These are phyloP conservation scores for Medauroidea extradentata DNA, from an alignment of 1,140 invertebrate species.

Conservation along the genomic window DNA sequence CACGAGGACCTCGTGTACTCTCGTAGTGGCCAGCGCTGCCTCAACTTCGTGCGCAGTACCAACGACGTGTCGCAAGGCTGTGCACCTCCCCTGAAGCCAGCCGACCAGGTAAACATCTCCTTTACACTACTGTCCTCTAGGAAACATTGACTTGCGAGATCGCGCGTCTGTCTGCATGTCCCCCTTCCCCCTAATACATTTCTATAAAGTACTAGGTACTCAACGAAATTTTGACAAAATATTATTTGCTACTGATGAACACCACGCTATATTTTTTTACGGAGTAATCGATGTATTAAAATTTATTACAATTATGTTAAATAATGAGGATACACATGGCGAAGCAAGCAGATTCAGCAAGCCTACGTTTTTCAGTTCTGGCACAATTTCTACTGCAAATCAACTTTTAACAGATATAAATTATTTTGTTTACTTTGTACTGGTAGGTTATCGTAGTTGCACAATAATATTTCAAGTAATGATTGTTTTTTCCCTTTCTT, in stretches of 20 bases:
- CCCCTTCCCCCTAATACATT: neutral
- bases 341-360: neutral
- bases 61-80: constrained; percentile 66
- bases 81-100: constrained; percentile 55
- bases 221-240: neutral
- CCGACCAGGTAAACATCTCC: constrained; percentile 57
- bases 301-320: too few species aligned
- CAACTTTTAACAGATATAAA: too few species aligned
- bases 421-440: too few species aligned
- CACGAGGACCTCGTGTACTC: constrained; percentile 74
- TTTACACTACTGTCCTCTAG: neutral
- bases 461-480: too few species aligned
- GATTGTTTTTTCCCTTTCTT: too few species aligned
- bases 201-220: neutral
- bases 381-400: too few species aligned
- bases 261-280: neutral
- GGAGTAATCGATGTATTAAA: neutral
- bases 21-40: constrained; percentile 63
- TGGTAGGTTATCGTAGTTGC: too few species aligned
- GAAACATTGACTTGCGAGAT: neutral
- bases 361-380: too few species aligned
- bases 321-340: neutral
- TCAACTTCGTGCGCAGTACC: constrained; percentile 80
- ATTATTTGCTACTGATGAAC: neutral
- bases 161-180: neutral